Evolutionary conservation across 2,888 invertebrate genomes (phyloP), one percentile per base, ranked within the genome.

Genomic region (Orgyia antiqua): DNA sequence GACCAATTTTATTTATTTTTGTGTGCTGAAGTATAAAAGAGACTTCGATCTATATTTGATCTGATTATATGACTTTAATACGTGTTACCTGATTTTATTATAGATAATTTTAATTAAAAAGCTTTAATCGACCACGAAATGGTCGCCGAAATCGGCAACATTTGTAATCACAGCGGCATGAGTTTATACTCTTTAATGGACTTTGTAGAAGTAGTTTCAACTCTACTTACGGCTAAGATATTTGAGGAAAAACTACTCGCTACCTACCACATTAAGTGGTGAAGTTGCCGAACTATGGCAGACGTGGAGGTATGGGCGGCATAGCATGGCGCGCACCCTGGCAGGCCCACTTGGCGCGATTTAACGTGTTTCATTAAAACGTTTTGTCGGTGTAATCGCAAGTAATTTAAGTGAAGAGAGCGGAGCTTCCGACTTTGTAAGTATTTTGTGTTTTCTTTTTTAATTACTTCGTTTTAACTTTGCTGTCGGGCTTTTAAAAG

Each of bases 381-480:
- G 80, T 79, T 84, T 84, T 80, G 84, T 80, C 78, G 83, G 84
- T 80, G 79, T 86, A 84, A 86, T 84, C 83, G 82, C 82, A 71
- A 86, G 83, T 84, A 82, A 84, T 84, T 84, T 84, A 83, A 84
- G 77, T 82, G 83, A 80, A 83, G 84, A 83, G 82, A 79, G 78
- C 75, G 74, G 73, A 73, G 80, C 82, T 83, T 83, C 84, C 82
- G 82, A 86, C 82, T 84, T 83, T 78, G 79, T 80, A 80, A 84
- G 83, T 80, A 84, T 84, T 84, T 82, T 84, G 82, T 82, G 80
- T 83, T 84, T 83, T 83, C 83, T 83, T 84, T 84, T 84, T 84
- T 86, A 86, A 83, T 84, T 84, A 84, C 83, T 82, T 84, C 79
- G 83, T 84, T 84, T 82, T 77, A 86, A 86, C 83, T 86, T 84